phyloP scores from a whole-genome alignment of 2,113 vertebrate species.

The Centrocercus urophasianus region DNA sequence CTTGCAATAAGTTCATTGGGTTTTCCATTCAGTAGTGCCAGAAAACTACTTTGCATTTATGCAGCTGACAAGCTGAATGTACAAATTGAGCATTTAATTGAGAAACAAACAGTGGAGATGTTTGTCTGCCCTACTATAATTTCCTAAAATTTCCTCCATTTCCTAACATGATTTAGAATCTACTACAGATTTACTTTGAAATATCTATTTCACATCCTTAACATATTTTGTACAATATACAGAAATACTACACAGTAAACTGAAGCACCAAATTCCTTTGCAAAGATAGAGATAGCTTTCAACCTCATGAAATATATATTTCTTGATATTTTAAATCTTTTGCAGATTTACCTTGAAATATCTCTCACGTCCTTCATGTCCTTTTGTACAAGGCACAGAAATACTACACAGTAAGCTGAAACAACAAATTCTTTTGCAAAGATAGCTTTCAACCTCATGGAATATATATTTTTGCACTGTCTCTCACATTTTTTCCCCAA shows the following conservation, averaged over 20 bases:
- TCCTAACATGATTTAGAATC: slow-evolving; percentile 11
- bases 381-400: slow-evolving; percentile 12
- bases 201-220: not conserved
- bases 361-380: not conserved
- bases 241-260: slow-evolving; percentile 20
- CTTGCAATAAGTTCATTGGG: not conserved
- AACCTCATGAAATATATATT: not conserved
- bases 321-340: slow-evolving; percentile 14
- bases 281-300: not conserved
- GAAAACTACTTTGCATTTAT: not conserved
- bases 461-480: not conserved
- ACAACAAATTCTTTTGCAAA: not conserved
- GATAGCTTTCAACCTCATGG: not conserved
- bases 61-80: not conserved
- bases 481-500: not conserved
- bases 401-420: not conserved
- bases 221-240: not conserved
- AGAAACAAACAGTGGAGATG: not conserved
- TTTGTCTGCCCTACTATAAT: not conserved
- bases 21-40: not conserved
- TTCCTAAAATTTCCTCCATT: not conserved
- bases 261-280: not conserved
- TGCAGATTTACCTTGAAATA: not conserved
- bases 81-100: not conserved
- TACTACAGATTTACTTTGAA: not conserved